Conservation (phyloP, 2,113 vertebrate genomes). For the Scolopax mira region DNA sequence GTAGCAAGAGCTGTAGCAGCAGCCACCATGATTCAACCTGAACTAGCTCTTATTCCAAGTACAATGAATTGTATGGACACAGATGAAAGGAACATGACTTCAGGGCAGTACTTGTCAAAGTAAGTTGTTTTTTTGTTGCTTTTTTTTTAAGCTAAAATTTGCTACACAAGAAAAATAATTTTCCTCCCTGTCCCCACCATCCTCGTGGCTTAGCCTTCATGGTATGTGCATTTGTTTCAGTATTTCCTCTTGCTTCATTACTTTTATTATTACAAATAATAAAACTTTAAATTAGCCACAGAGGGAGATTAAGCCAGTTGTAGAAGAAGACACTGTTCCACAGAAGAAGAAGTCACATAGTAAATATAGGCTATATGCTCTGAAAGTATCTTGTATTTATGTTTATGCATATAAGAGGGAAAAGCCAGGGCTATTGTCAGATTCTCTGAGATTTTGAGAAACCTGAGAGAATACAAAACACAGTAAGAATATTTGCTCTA, state of each 20-base stretch:
- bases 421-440: neutral
- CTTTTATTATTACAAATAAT: neutral
- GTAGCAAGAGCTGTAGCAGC: slow-evolving; percentile 88
- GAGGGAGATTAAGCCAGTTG: neutral
- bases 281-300: neutral
- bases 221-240: neutral
- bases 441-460: neutral
- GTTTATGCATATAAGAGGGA: neutral
- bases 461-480: neutral
- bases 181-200: neutral
- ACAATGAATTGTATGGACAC: slow-evolving; percentile 92
- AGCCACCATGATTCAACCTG: slow-evolving; percentile 86
- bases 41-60: slow-evolving; percentile 90
- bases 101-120: slow-evolving; percentile 94
- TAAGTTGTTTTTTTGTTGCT: slow-evolving; percentile 54
- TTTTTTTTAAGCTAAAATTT: neutral
- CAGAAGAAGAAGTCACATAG: neutral
- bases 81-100: slow-evolving; percentile 82
- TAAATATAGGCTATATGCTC: neutral
- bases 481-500: neutral
- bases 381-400: neutral
- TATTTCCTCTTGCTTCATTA: neutral
- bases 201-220: neutral
- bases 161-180: neutral
- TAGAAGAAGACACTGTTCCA: neutral